A percentile compares a stretch with the other conserved stretches of the same genome.
Evolutionary conservation across 1,140 invertebrate species (phyloP).

Genomic region (Eriocheir sinensis): DNA sequence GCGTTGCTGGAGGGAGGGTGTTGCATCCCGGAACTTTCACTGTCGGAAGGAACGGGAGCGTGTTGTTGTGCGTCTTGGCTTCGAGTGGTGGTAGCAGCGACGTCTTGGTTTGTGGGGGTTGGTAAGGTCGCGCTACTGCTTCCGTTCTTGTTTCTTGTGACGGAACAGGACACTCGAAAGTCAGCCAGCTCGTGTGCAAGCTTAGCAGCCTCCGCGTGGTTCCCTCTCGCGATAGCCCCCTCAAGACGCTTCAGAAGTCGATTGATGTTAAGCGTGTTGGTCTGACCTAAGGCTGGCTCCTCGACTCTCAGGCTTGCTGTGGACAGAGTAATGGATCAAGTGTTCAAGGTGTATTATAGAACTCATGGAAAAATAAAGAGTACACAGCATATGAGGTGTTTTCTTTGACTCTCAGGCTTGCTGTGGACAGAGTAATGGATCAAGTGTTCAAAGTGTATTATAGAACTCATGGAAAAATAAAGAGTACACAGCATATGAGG

Average conservation of each 20-base stretch:
- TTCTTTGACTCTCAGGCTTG: slow-evolving; percentile 70
- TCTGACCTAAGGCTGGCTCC: slow-evolving; percentile 69
- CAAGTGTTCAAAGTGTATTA: slow-evolving; percentile 81
- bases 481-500: not conserved
- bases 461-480: slow-evolving; percentile 29
- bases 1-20: slow-evolving; percentile 50
- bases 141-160: slow-evolving; percentile 79
- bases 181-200: slow-evolving; percentile 88
- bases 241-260: slow-evolving; percentile 86
- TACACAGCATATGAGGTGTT: not conserved
- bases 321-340: slow-evolving; percentile 80
- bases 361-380: slow-evolving; percentile 10
- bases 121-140: not conserved
- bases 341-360: slow-evolving; percentile 80
- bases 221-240: slow-evolving; percentile 86
- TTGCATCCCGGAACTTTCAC: not conserved
- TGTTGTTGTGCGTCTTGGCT: not conserved
- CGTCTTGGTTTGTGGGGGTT: not conserved
- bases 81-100: not conserved
- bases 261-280: slow-evolving; percentile 85
- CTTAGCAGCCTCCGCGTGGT: slow-evolving; percentile 86
- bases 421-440: slow-evolving; percentile 79
- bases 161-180: slow-evolving; percentile 84
- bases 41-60: not conserved
- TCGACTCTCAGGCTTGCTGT: slow-evolving; percentile 73